Base-by-base conservation (phyloP, 2,797 vertebrate genomes). In the Manis pentadactyla region DNA sequence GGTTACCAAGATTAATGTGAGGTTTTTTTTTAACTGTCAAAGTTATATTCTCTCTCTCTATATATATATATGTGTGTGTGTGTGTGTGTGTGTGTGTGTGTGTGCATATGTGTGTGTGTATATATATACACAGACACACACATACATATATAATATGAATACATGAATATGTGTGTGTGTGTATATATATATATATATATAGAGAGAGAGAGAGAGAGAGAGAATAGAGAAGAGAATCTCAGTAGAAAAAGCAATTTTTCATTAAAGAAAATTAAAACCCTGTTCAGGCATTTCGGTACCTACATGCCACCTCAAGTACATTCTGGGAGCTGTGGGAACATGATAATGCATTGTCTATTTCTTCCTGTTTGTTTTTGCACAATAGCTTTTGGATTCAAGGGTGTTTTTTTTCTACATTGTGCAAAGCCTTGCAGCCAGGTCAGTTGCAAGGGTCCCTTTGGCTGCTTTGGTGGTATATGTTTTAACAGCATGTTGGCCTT, bases 301-400 rank as follows among this genome's bases (percentile, higher is more conserved):
- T 90, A 51, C 29, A n/a, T 97, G 69, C 59, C 74, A 68, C n/a
- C n/a, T 96, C 81, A 93, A 78, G 49, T 88, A 53, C 71, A 92
- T 55, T 95, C 92, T 93, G 66, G 59, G 0, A 81, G 94, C 55
- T 81, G 37, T 79, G 79, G 82, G 63, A 64, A 37, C 10, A 53
- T 71, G 83, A 69, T 25, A 68, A 94, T n/a, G 21, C 42, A 77
- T 27, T 97, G 64, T 53, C 49, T 79, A 0, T 96, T 64, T 94
- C 27, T 85, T 88, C 23, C 37, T 77, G 25, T 88, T 95, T 90
- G 66, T 25, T 87, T 94, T 75, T 94, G 10, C 57, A 87, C 25
- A 82, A 42, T 64, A 93, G 64, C 77, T 96, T 94, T 79, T 90
- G 77, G 86, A 51, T 95, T 93, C 31, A 29, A 79, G 17, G 19